Base-by-base conservation (phyloP, 2,797 vertebrate genomes). In the Podarcis siculus region DNA sequence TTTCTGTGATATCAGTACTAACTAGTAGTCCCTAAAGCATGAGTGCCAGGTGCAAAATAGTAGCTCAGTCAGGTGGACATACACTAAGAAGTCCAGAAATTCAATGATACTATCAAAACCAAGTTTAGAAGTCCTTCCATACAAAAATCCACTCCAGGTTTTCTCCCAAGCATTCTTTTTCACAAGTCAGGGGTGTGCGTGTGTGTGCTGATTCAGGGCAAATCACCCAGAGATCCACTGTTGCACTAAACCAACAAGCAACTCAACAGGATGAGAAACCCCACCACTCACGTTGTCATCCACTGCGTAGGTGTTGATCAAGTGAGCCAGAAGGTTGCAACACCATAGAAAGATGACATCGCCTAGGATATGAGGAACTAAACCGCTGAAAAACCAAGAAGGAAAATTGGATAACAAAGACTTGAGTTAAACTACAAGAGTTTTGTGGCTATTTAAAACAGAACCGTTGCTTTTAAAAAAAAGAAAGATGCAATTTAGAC, bases 331-430 rank as follows among this genome's bases (percentile, higher is more conserved):
- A 91, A 98, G 97, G 95, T 98, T 98, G 95, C 98, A 98, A 92
- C 98, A 97, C 98, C 98, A 98, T 90, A 98, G 96, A 97, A 98
- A 98, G 93, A 98, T 96, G 92, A 98, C 96, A 79, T 98, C 98
- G 83, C 98, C 98, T 94, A 98, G 94, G 91, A 98, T 88, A 72
- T 98, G 98, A 73, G 98, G 98, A 64, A 98, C 87, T 85, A 98
- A 95, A 89, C 98, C 98, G 0, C 98, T 98, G 96, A 91, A 96
- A 95, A n/a, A 86, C 95, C 91, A 97, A 93, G 91, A 84, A 86
- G 30, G 92, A 27, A n/a, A 0, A 3, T 95, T 85, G 96, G 93
- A 64, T 85, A 76, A 94, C 86, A 49, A 92, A 9, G 66, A 49
- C 67, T 45, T 12, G 66, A 3, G 71, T 61, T 37, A 15, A 86